Evolutionary conservation across 2,113 vertebrate species (phyloP), one percentile per base, ranked within the genome.

Genomic region (Hystrix cristata): DNA sequence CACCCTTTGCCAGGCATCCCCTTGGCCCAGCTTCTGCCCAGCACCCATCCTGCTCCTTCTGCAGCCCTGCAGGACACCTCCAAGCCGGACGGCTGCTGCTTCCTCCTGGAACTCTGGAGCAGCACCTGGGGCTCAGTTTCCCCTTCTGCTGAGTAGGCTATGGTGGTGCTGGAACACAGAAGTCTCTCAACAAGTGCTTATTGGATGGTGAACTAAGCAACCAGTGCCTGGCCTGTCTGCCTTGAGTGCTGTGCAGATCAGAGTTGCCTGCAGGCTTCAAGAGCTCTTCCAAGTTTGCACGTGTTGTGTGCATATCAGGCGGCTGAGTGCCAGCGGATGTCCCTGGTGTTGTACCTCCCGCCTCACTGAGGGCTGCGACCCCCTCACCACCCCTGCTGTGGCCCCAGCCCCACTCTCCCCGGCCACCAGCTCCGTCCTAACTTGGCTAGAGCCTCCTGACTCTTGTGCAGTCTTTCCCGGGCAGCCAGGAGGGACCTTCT

Each of bases 281-380:
- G 29, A 78, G 67, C 79, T 79, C 80, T 53, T 51, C 51, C 10
- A 51, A n/a, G 21, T 46, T 57, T 51, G 74, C 23, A 27, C n/a
- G 83, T 71, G 34, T 48, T 25, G 48, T 90, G 31, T 59, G 76
- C 62, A 60, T 31, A 2, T 3, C 59, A 65, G 76, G 78, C 60
- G 7, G 10, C 12, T 10, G 2, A 38, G 9, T n/a, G 18, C 53
- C 53, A 4, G 60, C 0, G 0, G 60, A 12, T 21, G 0, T 15
- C 51, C 43, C 38, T 46, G 2, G 16, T 34, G 1, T 14, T 19
- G 16, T 23, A 71, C 29, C 23, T 0, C 0, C 51, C 1, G 34
- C 55, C 38, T 76, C 25, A 3, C 62, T 29, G 48, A 18, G 60
- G 43, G 8, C 34, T 5, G 38, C 62, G 48, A 71, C 53, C 13